Evolutionary conservation across 2,113 vertebrate species (phyloP).

Genomic region (Nyctibius bracteatus): DNA sequence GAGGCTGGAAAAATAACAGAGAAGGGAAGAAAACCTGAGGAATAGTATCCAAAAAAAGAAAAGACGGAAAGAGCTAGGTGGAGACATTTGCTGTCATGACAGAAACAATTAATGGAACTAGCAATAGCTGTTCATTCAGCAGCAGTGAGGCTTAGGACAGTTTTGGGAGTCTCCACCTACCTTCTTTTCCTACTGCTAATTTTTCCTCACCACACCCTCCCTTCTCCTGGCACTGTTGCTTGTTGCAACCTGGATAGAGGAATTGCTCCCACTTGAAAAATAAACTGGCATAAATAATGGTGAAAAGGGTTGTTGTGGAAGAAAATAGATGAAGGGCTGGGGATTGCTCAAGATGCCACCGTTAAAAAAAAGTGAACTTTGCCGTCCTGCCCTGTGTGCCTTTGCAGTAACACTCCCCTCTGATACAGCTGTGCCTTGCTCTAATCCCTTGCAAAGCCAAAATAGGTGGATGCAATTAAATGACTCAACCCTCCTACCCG

Average conservation of each 20-base stretch:
- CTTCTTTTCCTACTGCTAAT: neutral
- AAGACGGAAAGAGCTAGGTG: neutral
- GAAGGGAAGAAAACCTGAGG: neutral
- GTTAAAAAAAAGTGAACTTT: neutral
- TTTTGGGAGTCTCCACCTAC: neutral
- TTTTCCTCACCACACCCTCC: neutral
- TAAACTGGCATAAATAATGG: neutral
- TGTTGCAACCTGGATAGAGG: neutral
- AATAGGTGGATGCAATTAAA: neutral
- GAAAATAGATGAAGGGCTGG: neutral
- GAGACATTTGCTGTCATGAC: neutral
- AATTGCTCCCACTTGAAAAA: neutral
- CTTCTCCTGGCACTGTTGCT: neutral
- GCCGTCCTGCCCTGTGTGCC: neutral
- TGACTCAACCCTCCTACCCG: neutral
- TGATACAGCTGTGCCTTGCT: fast-evolving
- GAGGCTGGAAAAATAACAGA: neutral
- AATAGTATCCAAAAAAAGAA: neutral
- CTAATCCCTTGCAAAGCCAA: neutral
- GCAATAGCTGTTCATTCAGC: neutral
- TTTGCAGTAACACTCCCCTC: neutral
- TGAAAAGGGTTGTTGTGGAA: neutral
- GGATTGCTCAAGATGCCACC: neutral
- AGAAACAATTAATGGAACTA: neutral
- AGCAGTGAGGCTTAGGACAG: neutral